Evolutionary conservation across 2,888 invertebrate genomes (phyloP), one percentile per base, ranked within the genome.

Genomic region (Leptogaster cylindrica): DNA sequence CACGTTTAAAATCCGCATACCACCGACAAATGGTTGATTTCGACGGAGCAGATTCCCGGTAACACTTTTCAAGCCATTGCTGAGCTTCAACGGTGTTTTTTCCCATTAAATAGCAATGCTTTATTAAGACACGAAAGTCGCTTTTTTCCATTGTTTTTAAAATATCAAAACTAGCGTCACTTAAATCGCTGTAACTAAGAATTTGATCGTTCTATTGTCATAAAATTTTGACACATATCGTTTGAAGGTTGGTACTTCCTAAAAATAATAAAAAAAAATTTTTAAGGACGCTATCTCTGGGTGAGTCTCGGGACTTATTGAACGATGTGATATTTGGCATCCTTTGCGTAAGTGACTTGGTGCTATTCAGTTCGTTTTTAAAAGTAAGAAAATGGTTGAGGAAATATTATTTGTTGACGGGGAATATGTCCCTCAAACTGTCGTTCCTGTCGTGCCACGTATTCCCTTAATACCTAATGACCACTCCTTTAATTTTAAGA

Each of bases 61-160:
- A 70, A 71, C 31, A 68, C 68, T 58, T 70, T 64, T 31, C 51
- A 69, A 65, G 70, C 70, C 66, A 71, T n/a, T n/a, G n/a, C n/a
- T n/a, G n/a, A n/a, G n/a, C n/a, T n/a, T n/a, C 44, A 50, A 50
- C 50, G 28, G 50, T 50, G 14, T 50, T 63, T 72, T 71, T 72
- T 66, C 61, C 52, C 68, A 67, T 63, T n/a, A n/a, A n/a, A n/a
- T n/a, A n/a, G n/a, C n/a, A n/a, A n/a, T n/a, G n/a, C n/a, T n/a
- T n/a, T n/a, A n/a, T n/a, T n/a, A 68, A 70, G 10, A 68, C 70
- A 63, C 36, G 36, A 36, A 36, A 36, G 10, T 36, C 6, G 3
- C 31, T 44, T 4, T 23, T 50, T 5, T 50, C 50, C 25, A 25
- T 50, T 50, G 1, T n/a, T 50, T 50, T 50, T 1, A 3, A 50